Conservation (phyloP, 1,140 invertebrate genomes). For the Solenopsis invicta region DNA sequence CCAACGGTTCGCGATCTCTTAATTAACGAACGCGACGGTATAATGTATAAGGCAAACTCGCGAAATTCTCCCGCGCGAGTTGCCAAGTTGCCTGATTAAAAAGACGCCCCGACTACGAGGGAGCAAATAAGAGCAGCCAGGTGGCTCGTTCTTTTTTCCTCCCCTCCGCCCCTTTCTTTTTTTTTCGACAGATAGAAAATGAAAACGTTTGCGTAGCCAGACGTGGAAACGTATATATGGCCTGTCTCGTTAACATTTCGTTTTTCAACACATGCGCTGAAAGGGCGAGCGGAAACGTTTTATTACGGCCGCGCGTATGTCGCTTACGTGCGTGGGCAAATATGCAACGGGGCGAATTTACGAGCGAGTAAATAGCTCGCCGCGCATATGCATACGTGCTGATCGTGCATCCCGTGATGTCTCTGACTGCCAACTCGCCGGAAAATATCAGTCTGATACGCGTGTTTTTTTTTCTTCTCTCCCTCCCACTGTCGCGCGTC, state of each 20-base stretch:
- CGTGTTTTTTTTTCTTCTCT: neutral
- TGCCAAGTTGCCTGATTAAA: constrained; percentile 2
- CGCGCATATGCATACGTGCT: constrained; percentile 34
- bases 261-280: neutral
- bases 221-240: neutral
- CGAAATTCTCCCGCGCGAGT: constrained; percentile 12
- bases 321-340: constrained; percentile 20
- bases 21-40: constrained; percentile 4
- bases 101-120: neutral
- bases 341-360: constrained; percentile 45
- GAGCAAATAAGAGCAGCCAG: neutral
- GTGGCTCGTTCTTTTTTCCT: neutral
- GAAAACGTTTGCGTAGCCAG: constrained; percentile 45
- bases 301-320: constrained; percentile 8
- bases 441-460: constrained; percentile 22
- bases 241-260: neutral
- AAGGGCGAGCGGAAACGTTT: constrained; percentile 21
- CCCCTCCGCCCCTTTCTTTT: neutral
- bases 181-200: constrained; percentile 23
- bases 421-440: constrained; percentile 20
- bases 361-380: constrained; percentile 36
- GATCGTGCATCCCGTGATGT: constrained; percentile 18
- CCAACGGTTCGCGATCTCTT: neutral
- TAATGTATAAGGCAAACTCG: neutral
- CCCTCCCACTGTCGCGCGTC: neutral